These are phyloP conservation scores for Chondrilla cf. caribensis DNA, from an alignment of 37 sponge, comb jelly and placozoan genomes.

Conservation along the genomic window DNA sequence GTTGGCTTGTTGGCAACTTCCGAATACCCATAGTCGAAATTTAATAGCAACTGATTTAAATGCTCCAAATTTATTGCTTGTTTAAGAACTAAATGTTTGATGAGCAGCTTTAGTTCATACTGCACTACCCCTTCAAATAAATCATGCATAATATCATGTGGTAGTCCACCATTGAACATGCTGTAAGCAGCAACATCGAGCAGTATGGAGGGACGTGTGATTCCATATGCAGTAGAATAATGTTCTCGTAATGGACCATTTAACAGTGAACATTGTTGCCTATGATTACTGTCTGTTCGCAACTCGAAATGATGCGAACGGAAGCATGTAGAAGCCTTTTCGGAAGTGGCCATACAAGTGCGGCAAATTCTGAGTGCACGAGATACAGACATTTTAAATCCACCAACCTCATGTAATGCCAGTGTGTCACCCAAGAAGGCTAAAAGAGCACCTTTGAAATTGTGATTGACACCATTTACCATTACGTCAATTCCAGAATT, in stretches of 20 bases:
- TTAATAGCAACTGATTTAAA: slow-evolving; percentile 18
- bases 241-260: neutral
- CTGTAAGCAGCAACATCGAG: slow-evolving; percentile 1
- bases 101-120: slow-evolving; percentile 18
- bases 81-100: slow-evolving; percentile 9
- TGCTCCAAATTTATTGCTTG: slow-evolving; percentile 15
- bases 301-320: neutral
- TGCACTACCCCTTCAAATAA: slow-evolving; percentile 40
- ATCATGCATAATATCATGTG: slow-evolving; percentile 56
- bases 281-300: neutral
- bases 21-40: slow-evolving; percentile 36
- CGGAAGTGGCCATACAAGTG: slow-evolving; percentile 31
- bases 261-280: neutral
- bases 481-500: slow-evolving; percentile 3
- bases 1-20: slow-evolving; percentile 23
- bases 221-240: slow-evolving; percentile 29
- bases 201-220: slow-evolving; percentile 2
- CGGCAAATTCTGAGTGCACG: slow-evolving; percentile 37
- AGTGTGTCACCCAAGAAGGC: slow-evolving; percentile 29
- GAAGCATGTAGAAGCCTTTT: neutral
- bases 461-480: neutral
- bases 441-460: slow-evolving; percentile 30
- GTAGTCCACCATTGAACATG: slow-evolving; percentile 14
- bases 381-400: slow-evolving; percentile 40
- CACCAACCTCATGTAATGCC: slow-evolving; percentile 29